Evolutionary conservation across 2,888 invertebrate species (phyloP).

Genomic region (Drosophila niveifrons): DNA sequence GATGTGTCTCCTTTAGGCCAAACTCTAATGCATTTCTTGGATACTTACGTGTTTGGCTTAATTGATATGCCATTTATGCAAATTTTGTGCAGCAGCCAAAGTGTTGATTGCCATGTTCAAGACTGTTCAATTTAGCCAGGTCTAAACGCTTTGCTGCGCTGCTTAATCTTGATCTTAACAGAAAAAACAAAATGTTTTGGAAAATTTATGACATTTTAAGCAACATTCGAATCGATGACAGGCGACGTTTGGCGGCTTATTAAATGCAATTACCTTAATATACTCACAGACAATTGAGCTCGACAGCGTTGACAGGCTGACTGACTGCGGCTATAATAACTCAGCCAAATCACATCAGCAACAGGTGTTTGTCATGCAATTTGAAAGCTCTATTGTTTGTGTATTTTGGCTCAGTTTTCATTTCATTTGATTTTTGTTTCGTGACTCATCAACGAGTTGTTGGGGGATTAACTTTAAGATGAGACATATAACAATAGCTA

Average conservation of each 20-base stretch:
- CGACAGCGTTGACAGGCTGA: slow-evolving; percentile 63
- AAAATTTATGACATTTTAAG: slow-evolving; percentile 61
- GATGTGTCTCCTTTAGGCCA: slow-evolving; percentile 21
- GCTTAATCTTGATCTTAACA: slow-evolving; percentile 34
- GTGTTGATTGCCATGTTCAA: slow-evolving; percentile 41
- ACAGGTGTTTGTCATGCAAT: slow-evolving; percentile 55
- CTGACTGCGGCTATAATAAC: slow-evolving; percentile 46
- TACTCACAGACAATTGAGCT: slow-evolving; percentile 61
- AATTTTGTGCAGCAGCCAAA: slow-evolving; percentile 50
- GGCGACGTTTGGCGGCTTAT: slow-evolving; percentile 48
- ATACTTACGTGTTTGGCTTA: slow-evolving; percentile 64
- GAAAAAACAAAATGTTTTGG: slow-evolving; percentile 11
- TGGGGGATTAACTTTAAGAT: slow-evolving; percentile 52
- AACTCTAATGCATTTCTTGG: slow-evolving; percentile 77
- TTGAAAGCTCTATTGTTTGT: slow-evolving; percentile 48
- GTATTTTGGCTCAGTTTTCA: slow-evolving; percentile 22
- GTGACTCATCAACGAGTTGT: slow-evolving; percentile 43
- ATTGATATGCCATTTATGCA: slow-evolving; percentile 80
- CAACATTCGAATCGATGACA: slow-evolving; percentile 39
- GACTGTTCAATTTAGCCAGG: slow-evolving; percentile 23
- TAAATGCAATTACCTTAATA: slow-evolving; percentile 78
- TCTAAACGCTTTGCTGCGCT: slow-evolving; percentile 1
- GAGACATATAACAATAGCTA: slow-evolving; percentile 33
- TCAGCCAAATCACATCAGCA: slow-evolving; percentile 52
- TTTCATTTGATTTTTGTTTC: slow-evolving; percentile 28